Evolutionary conservation across 2,888 invertebrate species (phyloP), one percentile per base, ranked within the genome.

Genomic region (Eutolmus rufibarbis): DNA sequence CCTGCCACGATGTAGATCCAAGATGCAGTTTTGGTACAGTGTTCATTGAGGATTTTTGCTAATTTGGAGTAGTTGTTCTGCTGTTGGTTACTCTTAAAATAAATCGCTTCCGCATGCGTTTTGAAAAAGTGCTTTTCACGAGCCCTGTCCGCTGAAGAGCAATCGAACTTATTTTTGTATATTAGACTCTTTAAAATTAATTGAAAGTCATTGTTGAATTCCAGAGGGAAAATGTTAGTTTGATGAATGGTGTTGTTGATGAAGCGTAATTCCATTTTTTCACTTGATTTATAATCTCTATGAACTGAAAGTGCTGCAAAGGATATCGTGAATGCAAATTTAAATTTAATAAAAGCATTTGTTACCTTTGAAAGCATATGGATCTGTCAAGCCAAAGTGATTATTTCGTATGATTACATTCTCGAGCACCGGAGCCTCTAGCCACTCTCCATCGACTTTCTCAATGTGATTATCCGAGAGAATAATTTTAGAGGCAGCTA

Each of bases 1-100:
- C 94, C 89, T 76, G 94, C 90, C 19, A 93, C 93, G 89, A 94
- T 93, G 31, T 91, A 92, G 19, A 94, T 90, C 77, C 94, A 90
- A 89, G 91, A 91, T 37, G 91, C 92, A 77, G 88, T 88, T 40
- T 89, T 88, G 28, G 90, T 90, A 87, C 93, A 93, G 87, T 91
- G 90, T 5, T 89, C 89, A 40, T 88, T 89, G 37, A 92, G 90
- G 16, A 92, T 89, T 89, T 91, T 90, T 28, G 91, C 91, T 89
- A 92, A 89, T 16, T 90, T 90, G 89, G 90, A 12, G 37, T 82
- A 89, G 76, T 81, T 40, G 86, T 89, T 89, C 86, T 87, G 88
- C 78, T 89, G 88, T 37, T 89, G 87, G 78, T 88, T 87, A 87
- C 87, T 88, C 31, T 89, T 89, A 79, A 93, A 91, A 85, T 90